Conservation (phyloP, 2,888 invertebrate species). For the Minunthozetes semirufus region DNA sequence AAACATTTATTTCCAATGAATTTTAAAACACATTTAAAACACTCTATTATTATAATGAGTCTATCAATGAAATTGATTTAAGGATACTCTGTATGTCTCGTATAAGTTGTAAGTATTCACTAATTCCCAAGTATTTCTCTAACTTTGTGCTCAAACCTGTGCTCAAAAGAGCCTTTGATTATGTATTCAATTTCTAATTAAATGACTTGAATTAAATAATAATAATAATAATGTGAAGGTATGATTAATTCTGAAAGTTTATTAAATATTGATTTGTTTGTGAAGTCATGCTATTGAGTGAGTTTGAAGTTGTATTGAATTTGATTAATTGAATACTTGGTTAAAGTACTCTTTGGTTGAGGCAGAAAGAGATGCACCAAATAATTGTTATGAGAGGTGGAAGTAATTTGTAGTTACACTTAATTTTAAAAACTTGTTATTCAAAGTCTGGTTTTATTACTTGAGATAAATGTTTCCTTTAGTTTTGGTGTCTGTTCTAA, state of each 20-base stretch:
- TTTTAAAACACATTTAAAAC: no score
- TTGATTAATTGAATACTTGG: slow-evolving; percentile 15
- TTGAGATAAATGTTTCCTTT: slow-evolving; percentile 17
- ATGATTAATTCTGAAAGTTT: background rate
- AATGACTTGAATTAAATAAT: background rate
- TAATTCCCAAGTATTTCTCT: no score
- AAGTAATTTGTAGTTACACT: slow-evolving; percentile 24
- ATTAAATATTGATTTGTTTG: background rate
- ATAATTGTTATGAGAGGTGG: slow-evolving; percentile 21
- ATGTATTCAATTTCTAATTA: background rate
- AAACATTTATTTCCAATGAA: background rate
- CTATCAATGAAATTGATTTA: no score
- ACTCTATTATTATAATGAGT: no score
- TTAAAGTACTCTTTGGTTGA: background rate
- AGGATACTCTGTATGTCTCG: no score
- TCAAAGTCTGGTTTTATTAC: background rate
- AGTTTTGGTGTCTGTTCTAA: background rate
- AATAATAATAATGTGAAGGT: background rate
- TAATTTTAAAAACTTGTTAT: slow-evolving; percentile 17
- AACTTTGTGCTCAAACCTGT: no score
- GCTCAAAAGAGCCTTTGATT: background rate
- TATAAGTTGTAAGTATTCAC: no score
- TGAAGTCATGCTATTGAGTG: background rate
- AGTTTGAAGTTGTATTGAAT: background rate
- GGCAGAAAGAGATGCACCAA: background rate